Percentiles rank a stretch among this genome's conserved stretches.
phyloP scores from a whole-genome alignment of 2,113 vertebrate genomes.

The Thalassoma bifasciatum region DNA sequence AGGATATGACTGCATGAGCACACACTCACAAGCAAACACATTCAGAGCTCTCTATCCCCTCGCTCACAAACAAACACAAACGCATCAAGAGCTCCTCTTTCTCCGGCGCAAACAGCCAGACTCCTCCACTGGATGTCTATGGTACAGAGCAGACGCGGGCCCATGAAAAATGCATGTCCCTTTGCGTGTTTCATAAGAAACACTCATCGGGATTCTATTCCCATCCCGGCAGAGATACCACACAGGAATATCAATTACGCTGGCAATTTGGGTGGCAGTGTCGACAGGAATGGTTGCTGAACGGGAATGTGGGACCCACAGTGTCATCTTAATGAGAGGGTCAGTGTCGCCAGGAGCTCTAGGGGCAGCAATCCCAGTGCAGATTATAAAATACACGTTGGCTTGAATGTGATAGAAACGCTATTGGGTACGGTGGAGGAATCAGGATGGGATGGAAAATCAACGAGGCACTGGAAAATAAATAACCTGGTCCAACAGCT shows the following conservation, averaged over 20 bases:
- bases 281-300: constrained; percentile 35
- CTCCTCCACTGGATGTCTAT: constrained; percentile 38
- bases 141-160: constrained; percentile 65
- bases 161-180: constrained; percentile 82
- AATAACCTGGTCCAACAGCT: constrained; percentile 30
- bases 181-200: constrained; percentile 77
- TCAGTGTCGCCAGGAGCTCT: constrained; percentile 44
- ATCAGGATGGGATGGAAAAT: constrained; percentile 12
- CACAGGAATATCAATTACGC: constrained; percentile 77
- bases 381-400: constrained; percentile 45
- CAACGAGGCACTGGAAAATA: background rate
- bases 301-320: constrained; percentile 45
- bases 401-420: constrained; percentile 27
- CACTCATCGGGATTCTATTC: constrained; percentile 75
- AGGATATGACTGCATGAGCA: background rate
- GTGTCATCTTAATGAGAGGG: constrained; percentile 63
- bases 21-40: constrained; percentile 35
- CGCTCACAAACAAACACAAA: constrained; percentile 58
- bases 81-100: constrained; percentile 58
- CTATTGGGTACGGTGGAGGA: constrained; percentile 12
- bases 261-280: constrained; percentile 68
- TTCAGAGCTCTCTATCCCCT: constrained; percentile 32
- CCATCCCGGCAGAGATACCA: constrained; percentile 69
- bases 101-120: constrained; percentile 51
- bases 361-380: constrained; percentile 6